Percentiles rank a stretch among this genome's conserved stretches.
Evolutionary conservation across 1,140 invertebrate genomes (phyloP).

Genomic region (Cyphomyrmex costatus): DNA sequence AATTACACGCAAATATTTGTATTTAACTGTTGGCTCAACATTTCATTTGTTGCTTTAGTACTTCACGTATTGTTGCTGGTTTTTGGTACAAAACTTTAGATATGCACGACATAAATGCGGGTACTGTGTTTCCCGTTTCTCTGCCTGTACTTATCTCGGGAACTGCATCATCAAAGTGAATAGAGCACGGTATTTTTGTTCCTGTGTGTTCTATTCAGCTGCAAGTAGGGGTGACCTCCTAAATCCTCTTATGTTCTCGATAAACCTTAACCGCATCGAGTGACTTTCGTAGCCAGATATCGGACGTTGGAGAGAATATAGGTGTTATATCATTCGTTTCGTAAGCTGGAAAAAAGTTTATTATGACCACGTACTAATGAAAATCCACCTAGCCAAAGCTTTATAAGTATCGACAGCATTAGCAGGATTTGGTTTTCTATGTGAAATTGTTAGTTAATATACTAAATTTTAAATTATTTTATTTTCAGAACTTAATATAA

Average conservation of each 20-base stretch:
- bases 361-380: conserved; percentile 41
- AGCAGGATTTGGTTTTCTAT: not conserved
- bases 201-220: conserved; percentile 18
- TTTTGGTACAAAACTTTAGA: conserved; percentile 36
- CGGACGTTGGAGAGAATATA: conserved; percentile 26
- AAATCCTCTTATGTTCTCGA: conserved; percentile 36
- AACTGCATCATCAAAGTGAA: conserved; percentile 58
- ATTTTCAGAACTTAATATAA: conserved; percentile 2
- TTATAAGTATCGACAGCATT: conserved; percentile 22
- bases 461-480: not conserved
- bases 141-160: conserved; percentile 34
- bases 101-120: conserved; percentile 24
- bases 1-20: not conserved
- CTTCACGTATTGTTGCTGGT: not conserved
- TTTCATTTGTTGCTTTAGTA: conserved; percentile 3
- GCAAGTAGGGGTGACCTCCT: not conserved
- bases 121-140: conserved; percentile 39
- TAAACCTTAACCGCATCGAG: conserved; percentile 47
- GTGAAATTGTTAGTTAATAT: not conserved
- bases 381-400: conserved; percentile 3
- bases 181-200: conserved; percentile 50
- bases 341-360: conserved; percentile 60
- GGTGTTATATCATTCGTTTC: conserved; percentile 45
- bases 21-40: not conserved
- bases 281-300: conserved; percentile 29